Evolutionary conservation across 2,888 invertebrate species (phyloP), one percentile per base, ranked within the genome.

Genomic region (Agrilus biguttatus): DNA sequence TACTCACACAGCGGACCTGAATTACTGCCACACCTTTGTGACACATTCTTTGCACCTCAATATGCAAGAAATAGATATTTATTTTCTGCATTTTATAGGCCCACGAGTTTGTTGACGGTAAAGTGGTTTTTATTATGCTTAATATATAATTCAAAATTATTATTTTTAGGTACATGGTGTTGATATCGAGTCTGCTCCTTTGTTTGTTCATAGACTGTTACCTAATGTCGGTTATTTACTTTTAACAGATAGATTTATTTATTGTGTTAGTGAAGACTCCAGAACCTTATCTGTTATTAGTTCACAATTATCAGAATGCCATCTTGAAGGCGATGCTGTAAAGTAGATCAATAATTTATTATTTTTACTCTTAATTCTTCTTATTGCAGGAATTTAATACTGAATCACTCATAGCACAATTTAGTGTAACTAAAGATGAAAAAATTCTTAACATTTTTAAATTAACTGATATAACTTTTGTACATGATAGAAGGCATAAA

Each of bases 161-260:
- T 52, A 37, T 39, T 63, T 66, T 36, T 57, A 79, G 78, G 70
- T 83, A 46, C 80, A 81, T 59, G 75, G 75, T 53, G 75, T 77
- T 49, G 76, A 78, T 57, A 69, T 80, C 39, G 78, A 77, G 53
- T 68, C 77, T 44, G 74, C 75, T 46, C 81, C 83, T 10, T 62
- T 81, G 44, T 79, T 76, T 61, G 71, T 80, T 39, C 80, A 83
- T 60, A 80, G 79, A 64, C 67, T 85, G 52, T 77, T 80, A 36
- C 67, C 72, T 34, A 70, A 73, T 43, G 75, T 76, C 54, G 67
- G 71, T 52, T 72, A 74, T 49, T 67, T 82, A 53, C 62, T 83
- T 46, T 69, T 83, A 40, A 78, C 82, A 23, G 80, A 80, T 56
- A 73, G 75, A 54, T 68, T 84, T 48, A 74, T 83, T 53, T 83